Percentiles rank a stretch among this genome's conserved stretches.
Conservation (phyloP, 2,113 vertebrate species). For the Athene cunicularia region DNA sequence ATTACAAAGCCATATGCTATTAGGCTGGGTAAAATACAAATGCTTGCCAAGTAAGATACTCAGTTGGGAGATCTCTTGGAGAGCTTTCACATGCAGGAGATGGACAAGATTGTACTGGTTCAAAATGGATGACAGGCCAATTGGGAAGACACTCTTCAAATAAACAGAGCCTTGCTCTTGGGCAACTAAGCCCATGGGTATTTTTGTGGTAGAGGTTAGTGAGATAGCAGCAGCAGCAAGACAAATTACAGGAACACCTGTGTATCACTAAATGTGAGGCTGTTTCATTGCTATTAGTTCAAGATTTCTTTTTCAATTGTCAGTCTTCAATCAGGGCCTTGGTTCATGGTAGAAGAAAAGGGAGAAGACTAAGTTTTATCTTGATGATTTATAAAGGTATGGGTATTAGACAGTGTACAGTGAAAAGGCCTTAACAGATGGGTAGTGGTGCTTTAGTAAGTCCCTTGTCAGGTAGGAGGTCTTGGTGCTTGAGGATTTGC, state of each 20-base stretch:
- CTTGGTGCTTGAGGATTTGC: background rate
- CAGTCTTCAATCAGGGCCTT: background rate
- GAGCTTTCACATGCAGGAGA: background rate
- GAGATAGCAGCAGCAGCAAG: background rate
- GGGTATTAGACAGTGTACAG: background rate
- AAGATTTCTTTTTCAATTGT: background rate
- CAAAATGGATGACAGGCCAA: background rate
- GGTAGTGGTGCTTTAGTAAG: background rate
- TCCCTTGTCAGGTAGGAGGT: background rate
- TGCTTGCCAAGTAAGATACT: background rate
- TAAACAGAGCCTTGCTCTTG: background rate
- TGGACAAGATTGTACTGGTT: background rate
- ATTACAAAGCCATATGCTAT: background rate
- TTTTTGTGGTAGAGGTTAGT: background rate
- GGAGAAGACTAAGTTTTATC: background rate
- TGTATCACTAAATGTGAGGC: background rate
- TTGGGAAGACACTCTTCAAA: background rate
- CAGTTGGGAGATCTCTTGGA: background rate
- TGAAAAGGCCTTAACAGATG: background rate
- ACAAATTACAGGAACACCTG: background rate
- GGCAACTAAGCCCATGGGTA: background rate
- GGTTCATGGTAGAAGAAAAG: background rate
- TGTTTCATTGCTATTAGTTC: background rate
- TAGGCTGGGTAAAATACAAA: background rate
- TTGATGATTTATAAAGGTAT: background rate